These are phyloP conservation scores for Drosophila paranaensis DNA, from an alignment of 2,888 invertebrate species.

Conservation along the genomic window DNA sequence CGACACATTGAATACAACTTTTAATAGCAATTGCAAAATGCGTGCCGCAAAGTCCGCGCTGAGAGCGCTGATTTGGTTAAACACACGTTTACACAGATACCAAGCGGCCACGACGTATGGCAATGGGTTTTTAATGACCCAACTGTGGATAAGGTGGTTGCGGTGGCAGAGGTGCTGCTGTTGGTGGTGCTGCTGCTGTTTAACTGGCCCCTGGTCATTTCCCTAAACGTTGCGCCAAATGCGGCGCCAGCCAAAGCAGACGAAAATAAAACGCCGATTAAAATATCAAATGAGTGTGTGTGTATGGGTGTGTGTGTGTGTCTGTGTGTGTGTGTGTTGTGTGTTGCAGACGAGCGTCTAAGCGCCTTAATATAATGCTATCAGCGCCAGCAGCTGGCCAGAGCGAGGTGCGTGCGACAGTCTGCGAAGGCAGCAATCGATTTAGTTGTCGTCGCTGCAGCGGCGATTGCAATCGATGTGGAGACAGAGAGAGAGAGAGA, in stretches of 20 bases:
- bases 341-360: constrained; percentile 54
- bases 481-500: background rate
- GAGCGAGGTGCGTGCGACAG: constrained; percentile 44
- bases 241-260: constrained; percentile 60
- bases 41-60: constrained; percentile 58
- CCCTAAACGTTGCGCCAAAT: constrained; percentile 72
- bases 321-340: constrained; percentile 13
- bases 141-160: constrained; percentile 19
- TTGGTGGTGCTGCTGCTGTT: constrained; percentile 4
- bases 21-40: constrained; percentile 71
- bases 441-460: constrained; percentile 52
- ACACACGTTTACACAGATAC: constrained; percentile 54
- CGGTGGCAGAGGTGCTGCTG: constrained; percentile 1
- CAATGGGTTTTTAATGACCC: constrained; percentile 55
- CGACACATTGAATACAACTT: constrained; percentile 57
- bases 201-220: constrained; percentile 49
- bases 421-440: constrained; percentile 48
- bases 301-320: constrained; percentile 10
- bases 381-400: constrained; percentile 59
- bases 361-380: constrained; percentile 77
- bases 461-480: constrained; percentile 46
- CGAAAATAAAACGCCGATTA: constrained; percentile 75
- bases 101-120: constrained; percentile 16
- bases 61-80: constrained; percentile 44
- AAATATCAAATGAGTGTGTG: constrained; percentile 63